Evolutionary conservation across 2,888 invertebrate species (phyloP), one percentile per base, ranked within the genome.

Genomic region (Dorcus parallelipipedus): DNA sequence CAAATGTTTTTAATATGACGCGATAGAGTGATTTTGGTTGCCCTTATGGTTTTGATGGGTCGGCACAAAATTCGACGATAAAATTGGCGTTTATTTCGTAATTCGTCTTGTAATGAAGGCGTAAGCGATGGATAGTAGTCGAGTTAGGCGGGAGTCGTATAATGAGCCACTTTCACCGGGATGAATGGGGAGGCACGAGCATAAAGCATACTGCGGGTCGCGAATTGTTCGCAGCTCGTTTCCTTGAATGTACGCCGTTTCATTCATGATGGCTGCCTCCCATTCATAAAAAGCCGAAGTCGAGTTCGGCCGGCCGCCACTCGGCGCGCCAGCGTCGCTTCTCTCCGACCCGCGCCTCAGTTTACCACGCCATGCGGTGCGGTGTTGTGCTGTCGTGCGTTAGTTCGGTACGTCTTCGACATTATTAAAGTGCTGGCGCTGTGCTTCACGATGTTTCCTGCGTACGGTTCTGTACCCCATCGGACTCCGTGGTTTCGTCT

Each of bases 231-330:
- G 67, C 70, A 67, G 65, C 67, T 70, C 69, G 75, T 74, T 76
- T 76, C 75, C 73, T 76, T 78, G 77, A 78, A 78, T 78, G 78
- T 76, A 76, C 76, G 75, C 72, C 83, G 83, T 82, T 84, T 85
- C 85, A 85, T 85, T 85, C 85, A 85, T 84, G 81, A 85, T 85
- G 85, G 84, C 85, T 83, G 84, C 84, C 84, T 83, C 82, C 84
- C 85, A 86, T 86, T 86, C 85, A 86, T 85, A 85, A 85, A 85
- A 85, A 85, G 83, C 83, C 82, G 80, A 78, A 78, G 80, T 76
- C 78, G 76, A 76, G 70, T 79, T 69, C 65, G 64, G 59, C 63
- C 65, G 69, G 66, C 68, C 66, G 66, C 73, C 73, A 72, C 62
- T 53, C 69, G 77, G 47, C 65, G 72, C 73, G 76, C 75, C 70